Conservation (phyloP, 2,797 vertebrate genomes). For the Tinamus major region DNA sequence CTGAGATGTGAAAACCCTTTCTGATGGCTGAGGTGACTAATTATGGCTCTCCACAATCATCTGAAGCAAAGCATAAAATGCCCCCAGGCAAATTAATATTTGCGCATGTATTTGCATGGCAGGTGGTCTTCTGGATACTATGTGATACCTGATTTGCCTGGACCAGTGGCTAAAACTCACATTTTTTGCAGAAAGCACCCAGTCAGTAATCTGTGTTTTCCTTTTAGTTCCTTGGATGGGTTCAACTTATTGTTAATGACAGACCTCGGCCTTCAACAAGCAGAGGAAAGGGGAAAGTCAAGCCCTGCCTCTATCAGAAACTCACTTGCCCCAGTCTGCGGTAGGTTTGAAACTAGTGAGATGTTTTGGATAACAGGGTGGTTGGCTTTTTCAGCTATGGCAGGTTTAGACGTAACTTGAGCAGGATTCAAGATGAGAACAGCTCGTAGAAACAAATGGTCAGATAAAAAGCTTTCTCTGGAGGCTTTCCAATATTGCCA, state of each 20-base stretch:
- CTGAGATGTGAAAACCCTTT: neutral
- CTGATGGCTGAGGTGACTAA: neutral
- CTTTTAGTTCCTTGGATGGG: neutral
- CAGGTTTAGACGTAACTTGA: neutral
- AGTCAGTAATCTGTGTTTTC: neutral
- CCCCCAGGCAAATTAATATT: neutral
- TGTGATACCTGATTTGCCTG: rapidly evolving
- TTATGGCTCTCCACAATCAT: neutral
- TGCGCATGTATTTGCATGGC: neutral
- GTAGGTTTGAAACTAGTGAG: neutral
- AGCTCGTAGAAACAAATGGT: neutral
- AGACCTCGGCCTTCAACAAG: neutral
- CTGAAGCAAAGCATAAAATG: neutral
- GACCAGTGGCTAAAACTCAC: neutral
- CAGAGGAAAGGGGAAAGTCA: neutral
- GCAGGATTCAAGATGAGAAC: neutral
- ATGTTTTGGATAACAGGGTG: neutral
- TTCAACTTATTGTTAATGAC: neutral
- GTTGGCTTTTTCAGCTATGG: neutral
- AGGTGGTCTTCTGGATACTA: neutral
- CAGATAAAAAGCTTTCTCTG: conserved; percentile 58
- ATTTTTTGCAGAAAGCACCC: neutral
- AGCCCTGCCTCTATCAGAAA: neutral
- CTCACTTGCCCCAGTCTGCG: rapidly evolving
- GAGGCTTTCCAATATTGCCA: conserved; percentile 45